These are phyloP conservation scores for Mythimna ferrago DNA, from an alignment of 2,888 invertebrate genomes.

Conservation along the genomic window DNA sequence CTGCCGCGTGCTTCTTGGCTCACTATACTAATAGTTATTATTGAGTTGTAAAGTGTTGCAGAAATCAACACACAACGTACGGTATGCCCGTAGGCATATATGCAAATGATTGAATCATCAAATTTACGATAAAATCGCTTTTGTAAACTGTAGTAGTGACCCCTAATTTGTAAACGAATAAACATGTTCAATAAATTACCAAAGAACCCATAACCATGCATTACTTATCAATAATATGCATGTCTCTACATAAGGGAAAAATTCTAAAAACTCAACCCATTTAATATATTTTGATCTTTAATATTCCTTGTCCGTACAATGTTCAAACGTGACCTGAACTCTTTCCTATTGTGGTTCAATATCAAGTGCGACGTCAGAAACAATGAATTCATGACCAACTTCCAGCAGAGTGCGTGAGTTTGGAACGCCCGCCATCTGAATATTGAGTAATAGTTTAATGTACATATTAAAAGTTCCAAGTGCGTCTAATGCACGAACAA, in stretches of 20 bases:
- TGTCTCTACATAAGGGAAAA: slow-evolving; percentile 72
- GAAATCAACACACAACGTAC: slow-evolving; percentile 32
- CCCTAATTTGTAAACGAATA: slow-evolving; percentile 5
- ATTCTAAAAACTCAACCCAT: slow-evolving; percentile 85
- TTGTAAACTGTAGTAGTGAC: slow-evolving; percentile 11
- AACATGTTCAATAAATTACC: slow-evolving; percentile 39
- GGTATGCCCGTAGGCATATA: background rate
- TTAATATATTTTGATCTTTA: slow-evolving; percentile 80
- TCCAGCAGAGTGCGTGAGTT: slow-evolving; percentile 80
- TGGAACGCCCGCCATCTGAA: slow-evolving; percentile 76
- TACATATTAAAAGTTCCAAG: slow-evolving; percentile 62
- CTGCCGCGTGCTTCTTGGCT: slow-evolving; percentile 63
- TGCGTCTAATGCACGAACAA: slow-evolving; percentile 42
- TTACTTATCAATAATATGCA: slow-evolving; percentile 65
- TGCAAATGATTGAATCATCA: slow-evolving; percentile 19
- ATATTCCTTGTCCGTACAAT: slow-evolving; percentile 82
- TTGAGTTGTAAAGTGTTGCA: slow-evolving; percentile 60
- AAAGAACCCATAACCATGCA: slow-evolving; percentile 53
- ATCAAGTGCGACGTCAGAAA: slow-evolving; percentile 86
- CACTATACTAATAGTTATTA: slow-evolving; percentile 66
- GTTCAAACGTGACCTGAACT: slow-evolving; percentile 87
- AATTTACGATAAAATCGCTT: background rate
- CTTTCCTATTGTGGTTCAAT: slow-evolving; percentile 88
- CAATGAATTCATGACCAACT: slow-evolving; percentile 89
- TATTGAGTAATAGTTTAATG: slow-evolving; percentile 79